Evolutionary conservation across 2,113 vertebrate species (phyloP), one percentile per base, ranked within the genome.

Genomic region (Scomber scombrus): DNA sequence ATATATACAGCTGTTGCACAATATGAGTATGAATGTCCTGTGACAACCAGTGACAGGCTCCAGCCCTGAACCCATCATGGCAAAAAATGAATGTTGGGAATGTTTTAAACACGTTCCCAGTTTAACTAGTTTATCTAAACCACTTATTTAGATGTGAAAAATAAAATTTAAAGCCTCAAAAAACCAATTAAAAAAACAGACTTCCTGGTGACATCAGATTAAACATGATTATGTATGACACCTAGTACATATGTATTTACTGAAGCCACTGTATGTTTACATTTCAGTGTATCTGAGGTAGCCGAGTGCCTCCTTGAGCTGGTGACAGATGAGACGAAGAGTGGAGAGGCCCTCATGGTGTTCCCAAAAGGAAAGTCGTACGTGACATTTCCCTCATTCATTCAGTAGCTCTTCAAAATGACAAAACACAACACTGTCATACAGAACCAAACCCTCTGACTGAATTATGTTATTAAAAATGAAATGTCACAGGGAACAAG

Each of bases 311-410:
- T 93, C 71, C 75, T 93, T 11, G 72, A 93, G 55, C 78, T 95
- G 66, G 57, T 91, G 63, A 85, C 45, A 0, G 91, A 95, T 14
- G 91, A 93, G 50, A 90, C 81, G 2, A 93, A 87, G 85, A 93
- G 91, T 0, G 93, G 94, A 14, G 75, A 91, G 1, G 89, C 86
- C 34, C 51, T 92, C 13, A 0, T 89, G 57, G 14, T 93, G 15
- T 0, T 0, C 0, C 1, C 11, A 0, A 11, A 29, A 0, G 60
- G 13, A 18, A 67, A 34, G 0, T 2, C 15, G 14, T 93, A 88
- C 0, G 1, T 71, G 2, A 12, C 26, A 1, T 93, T 92, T 26
- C 85, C 84, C 12, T 23, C 71, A 11, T 10, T 66, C 0, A 0
- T 0, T 1, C 8, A 43, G 12, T 23, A 75, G 18, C 29, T 46